phyloP scores from a whole-genome alignment of 2,113 vertebrate species.

The Chamaetylas fuelleborni region DNA sequence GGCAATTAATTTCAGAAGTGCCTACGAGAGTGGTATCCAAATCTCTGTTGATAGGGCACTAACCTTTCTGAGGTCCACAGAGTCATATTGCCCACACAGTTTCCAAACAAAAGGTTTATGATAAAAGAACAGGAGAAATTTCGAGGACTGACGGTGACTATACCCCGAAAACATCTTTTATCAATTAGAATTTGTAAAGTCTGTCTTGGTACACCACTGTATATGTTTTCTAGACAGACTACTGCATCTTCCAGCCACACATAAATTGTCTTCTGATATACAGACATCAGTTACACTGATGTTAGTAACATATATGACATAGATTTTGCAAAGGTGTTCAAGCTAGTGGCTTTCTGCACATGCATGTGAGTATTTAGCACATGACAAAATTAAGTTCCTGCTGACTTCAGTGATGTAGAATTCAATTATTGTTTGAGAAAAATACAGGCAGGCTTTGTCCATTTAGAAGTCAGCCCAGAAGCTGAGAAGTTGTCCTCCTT shows the following conservation, averaged over 20 bases:
- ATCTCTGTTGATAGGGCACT: background rate
- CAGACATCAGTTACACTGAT: background rate
- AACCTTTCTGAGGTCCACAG: background rate
- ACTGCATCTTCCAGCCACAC: background rate
- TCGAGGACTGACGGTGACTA: background rate
- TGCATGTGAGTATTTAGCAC: background rate
- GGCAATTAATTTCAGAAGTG: background rate
- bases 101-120: background rate
- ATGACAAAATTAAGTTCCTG: background rate
- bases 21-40: background rate
- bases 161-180: background rate
- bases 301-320: accelerated
- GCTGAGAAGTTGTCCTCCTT: background rate
- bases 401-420: background rate
- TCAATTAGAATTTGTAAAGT: background rate
- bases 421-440: background rate
- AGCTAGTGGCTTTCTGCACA: background rate
- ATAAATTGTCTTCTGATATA: background rate
- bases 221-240: background rate
- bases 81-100: background rate
- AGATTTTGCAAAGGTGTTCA: background rate
- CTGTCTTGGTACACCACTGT: background rate
- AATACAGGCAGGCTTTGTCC: background rate
- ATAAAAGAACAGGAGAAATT: background rate
- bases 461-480: background rate